phyloP scores from a whole-genome alignment of 2,797 vertebrate species.

The Eulemur albifrons region DNA sequence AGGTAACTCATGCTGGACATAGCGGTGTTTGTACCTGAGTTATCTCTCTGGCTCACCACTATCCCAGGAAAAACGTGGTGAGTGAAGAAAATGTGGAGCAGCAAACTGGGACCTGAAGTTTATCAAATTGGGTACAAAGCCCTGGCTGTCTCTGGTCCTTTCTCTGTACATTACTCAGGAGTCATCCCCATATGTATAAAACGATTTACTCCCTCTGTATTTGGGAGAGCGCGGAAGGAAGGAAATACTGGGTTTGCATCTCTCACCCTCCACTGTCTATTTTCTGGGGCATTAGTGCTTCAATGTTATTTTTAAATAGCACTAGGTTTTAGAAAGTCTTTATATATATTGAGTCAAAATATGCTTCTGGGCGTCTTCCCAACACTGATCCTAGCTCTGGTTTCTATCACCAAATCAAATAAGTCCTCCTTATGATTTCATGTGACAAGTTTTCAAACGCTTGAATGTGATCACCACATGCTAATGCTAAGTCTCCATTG shows the following conservation, averaged over 20 bases:
- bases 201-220: not conserved
- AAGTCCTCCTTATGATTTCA: not conserved
- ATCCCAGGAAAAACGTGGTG: not conserved
- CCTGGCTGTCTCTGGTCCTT: not conserved
- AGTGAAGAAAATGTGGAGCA: not conserved
- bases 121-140: not conserved
- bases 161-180: not conserved
- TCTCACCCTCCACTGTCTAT: not conserved
- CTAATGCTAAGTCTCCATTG: not conserved
- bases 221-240: not conserved
- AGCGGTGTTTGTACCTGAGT: not conserved
- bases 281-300: not conserved
- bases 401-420: not conserved
- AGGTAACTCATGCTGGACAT: not conserved
- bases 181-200: not conserved
- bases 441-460: not conserved
- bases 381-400: not conserved
- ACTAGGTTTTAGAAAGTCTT: not conserved
- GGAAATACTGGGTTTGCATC: not conserved
- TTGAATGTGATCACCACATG: not conserved
- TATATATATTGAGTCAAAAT: not conserved
- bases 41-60: not conserved
- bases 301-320: not conserved
- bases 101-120: not conserved
- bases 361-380: not conserved